Evolutionary conservation across 2,113 vertebrate species (phyloP).

Genomic region (Loxodonta africana): DNA sequence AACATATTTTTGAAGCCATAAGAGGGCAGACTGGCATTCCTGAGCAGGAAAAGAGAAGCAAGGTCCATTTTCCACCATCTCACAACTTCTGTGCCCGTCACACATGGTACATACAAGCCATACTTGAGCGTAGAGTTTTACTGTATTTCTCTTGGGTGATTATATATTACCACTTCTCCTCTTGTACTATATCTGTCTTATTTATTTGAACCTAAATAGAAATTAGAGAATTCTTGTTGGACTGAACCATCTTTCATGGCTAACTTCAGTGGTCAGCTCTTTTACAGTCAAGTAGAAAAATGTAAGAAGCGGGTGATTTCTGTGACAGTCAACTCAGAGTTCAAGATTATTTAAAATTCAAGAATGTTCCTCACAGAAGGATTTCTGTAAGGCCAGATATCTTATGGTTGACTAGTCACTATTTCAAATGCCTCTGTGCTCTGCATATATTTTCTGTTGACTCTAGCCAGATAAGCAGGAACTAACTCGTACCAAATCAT

Average conservation of each 20-base stretch:
- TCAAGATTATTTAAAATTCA: slow-evolving; percentile 1
- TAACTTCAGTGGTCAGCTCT: not conserved
- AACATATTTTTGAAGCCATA: slow-evolving; percentile 23
- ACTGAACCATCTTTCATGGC: not conserved
- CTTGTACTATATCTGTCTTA: not conserved
- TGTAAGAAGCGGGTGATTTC: not conserved
- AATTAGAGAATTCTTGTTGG: not conserved
- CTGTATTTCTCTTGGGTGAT: not conserved
- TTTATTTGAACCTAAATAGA: slow-evolving; percentile 11
- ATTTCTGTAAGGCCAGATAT: not conserved
- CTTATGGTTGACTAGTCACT: not conserved
- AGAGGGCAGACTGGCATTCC: not conserved
- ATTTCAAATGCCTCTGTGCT: slow-evolving; percentile 17
- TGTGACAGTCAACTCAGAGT: not conserved
- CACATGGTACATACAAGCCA: not conserved
- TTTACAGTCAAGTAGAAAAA: not conserved
- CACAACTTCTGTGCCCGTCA: not conserved
- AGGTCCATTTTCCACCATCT: not conserved
- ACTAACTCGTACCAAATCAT: slow-evolving; percentile 50
- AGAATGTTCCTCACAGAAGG: not conserved
- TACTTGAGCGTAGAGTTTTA: not conserved
- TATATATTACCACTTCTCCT: not conserved
- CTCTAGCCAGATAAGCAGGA: slow-evolving; percentile 4
- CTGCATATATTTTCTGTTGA: slow-evolving; percentile 23
- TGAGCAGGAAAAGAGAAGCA: not conserved